These are phyloP conservation scores for Acrocephalus kingi DNA, from an alignment of 2,113 vertebrate genomes.

Conservation along the genomic window DNA sequence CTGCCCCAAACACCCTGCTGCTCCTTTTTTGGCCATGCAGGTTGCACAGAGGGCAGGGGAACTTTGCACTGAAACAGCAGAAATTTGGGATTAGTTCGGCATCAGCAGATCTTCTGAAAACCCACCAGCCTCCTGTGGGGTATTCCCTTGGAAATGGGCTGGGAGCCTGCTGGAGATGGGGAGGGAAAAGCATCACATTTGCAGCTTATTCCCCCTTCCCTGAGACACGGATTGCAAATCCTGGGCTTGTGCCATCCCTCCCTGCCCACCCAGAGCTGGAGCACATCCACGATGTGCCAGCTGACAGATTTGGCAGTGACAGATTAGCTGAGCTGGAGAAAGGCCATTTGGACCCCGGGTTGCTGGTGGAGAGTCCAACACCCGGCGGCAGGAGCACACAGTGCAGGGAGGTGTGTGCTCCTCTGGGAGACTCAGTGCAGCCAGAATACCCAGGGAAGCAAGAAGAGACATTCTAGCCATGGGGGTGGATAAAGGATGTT, in stretches of 20 bases:
- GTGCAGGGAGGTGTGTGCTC: not conserved
- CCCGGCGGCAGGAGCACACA: accelerated
- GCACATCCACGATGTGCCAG: constrained; percentile 22
- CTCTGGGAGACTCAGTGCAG: not conserved
- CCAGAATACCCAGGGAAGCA: not conserved
- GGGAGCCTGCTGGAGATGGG: not conserved
- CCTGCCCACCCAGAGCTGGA: not conserved
- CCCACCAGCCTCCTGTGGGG: not conserved
- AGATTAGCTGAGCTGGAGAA: constrained; percentile 46
- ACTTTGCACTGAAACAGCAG: not conserved
- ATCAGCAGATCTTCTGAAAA: not conserved
- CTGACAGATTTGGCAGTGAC: constrained; percentile 28
- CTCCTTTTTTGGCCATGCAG: not conserved
- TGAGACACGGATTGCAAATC: not conserved
- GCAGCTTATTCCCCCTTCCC: not conserved
- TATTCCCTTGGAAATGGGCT: not conserved
- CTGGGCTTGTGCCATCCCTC: not conserved
- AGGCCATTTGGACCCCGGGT: constrained; percentile 13
- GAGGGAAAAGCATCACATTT: not conserved
- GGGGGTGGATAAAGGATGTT: not conserved
- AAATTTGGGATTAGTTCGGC: not conserved
- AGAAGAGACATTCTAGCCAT: not conserved
- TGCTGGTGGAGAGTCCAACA: not conserved
- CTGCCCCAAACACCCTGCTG: not conserved
- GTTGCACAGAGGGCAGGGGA: not conserved